A percentile compares a stretch with the other conserved stretches of the same genome.
phyloP scores from a whole-genome alignment of 2,888 invertebrate genomes.

The Herminia tarsipennalis region DNA sequence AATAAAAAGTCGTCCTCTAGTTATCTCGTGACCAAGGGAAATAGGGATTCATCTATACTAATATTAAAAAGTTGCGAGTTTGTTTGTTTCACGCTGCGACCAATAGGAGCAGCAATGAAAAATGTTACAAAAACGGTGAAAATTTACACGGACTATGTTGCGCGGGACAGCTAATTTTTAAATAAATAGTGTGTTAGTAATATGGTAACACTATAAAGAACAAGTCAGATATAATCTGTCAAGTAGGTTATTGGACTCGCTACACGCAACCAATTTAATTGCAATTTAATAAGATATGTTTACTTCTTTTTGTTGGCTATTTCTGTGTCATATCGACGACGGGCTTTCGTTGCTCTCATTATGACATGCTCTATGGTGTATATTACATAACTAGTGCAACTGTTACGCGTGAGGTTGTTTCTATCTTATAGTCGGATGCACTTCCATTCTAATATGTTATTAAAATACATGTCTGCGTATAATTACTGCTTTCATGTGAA shows the following conservation, averaged over 20 bases:
- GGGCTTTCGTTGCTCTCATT: constrained; percentile 8
- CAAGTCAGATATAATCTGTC: constrained; percentile 3
- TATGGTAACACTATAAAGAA: not conserved
- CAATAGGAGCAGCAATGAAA: too few relatives aligned
- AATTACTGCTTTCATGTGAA: constrained; percentile 9
- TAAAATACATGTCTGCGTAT: not conserved
- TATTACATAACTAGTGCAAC: constrained; percentile 28
- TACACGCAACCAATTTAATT: constrained; percentile 16
- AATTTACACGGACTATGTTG: too few relatives aligned
- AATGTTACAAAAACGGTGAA: too few relatives aligned
- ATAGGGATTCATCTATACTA: too few relatives aligned
- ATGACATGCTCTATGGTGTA: constrained; percentile 25
- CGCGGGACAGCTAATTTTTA: not conserved
- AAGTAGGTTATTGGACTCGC: constrained; percentile 5
- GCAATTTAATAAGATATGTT: constrained; percentile 17
- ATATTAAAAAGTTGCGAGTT: too few relatives aligned
- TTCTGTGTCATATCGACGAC: constrained; percentile 12
- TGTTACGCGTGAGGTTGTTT: constrained; percentile 20
- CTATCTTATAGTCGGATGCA: constrained; percentile 14
- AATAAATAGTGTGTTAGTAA: not conserved
- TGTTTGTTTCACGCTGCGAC: too few relatives aligned
- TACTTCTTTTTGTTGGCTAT: constrained; percentile 8
- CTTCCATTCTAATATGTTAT: constrained; percentile 10
- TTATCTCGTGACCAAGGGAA: too few relatives aligned
- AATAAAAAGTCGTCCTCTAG: too few relatives aligned